Evolutionary conservation across 2,113 vertebrate genomes (phyloP), one percentile per base, ranked within the genome.

Genomic region (Noturus placidus): DNA sequence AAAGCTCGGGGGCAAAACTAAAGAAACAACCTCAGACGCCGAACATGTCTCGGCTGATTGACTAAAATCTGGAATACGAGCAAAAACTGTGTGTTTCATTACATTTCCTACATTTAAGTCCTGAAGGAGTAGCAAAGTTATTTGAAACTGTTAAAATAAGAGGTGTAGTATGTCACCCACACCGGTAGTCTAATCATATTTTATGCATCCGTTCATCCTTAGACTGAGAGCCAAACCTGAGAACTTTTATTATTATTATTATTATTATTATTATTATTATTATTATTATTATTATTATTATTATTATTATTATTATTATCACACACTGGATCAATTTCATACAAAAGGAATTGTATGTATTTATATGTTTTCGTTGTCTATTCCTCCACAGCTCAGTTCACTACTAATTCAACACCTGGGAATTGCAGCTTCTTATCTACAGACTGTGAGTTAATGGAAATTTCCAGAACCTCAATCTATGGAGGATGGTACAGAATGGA

Each of bases 401-500:
- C 22, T 50, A 6, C 38, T 77, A 52, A 52, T 30, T 78, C 42
- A 78, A n/a, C 46, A 54, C 74, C 46, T 52, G 76, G 42, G 42
- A 77, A 77, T 50, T 3, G 13, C 74, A n/a, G 74, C 42, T 52
- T 78, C 27, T 52, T 78, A 54, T 78, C 76, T 78, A n/a, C 15
- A n/a, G 76, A 52, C 25, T n/a, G 6, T n/a, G 76, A 27, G 46
- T 78, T 78, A 9, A 77, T 77, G 72, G 72, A 76, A 76, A 77
- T 50, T 50, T 77, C 74, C 74, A 77, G 38, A 77, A 77, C 22
- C 38, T 46, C 25, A 50, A 27, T 78, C n/a, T 50, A 27, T 50
- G 22, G 10, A 27, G 38, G 42, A 17, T 52, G 76, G 76, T 79
- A 17, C 46, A 54, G 76, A 79, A 27, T 54, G 27, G 5, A 9